Evolutionary conservation across 1,140 invertebrate genomes (phyloP), one percentile per base, ranked within the genome.

Genomic region (Ptiloglossa arizonensis): DNA sequence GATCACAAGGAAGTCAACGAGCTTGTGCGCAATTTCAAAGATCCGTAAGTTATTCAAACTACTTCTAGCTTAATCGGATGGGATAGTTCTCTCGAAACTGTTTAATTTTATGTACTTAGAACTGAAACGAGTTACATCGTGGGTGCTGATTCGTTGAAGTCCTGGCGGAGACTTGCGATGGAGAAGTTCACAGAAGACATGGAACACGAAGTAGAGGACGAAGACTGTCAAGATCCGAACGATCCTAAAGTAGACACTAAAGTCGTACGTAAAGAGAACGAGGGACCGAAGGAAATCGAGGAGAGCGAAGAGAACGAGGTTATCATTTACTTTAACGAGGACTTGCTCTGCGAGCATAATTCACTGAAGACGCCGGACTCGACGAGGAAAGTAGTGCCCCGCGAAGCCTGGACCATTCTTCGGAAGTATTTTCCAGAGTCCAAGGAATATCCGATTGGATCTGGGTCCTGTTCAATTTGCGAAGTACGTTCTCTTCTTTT

Each of bases 381-480:
- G 0, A 86, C 85, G 64, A 88, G 93, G 48, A 93, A 92, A 82
- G 81, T 94, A 41, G 91, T 95, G 5, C 91, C 93, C 5, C 73
- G 87, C 4, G 90, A 92, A 85, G 93, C 93, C 1, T 95, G 94
- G 94, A 77, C 81, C 17, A 93, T 93, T 71, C 81, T 95, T 17
- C 88, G 89, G 75, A 92, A 92, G 77, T 94, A 95, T 89, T 95
- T 95, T 88, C 94, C 94, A 6, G 87, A 91, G 32, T 91, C 93
- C 54, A 91, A 91, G 29, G 92, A 93, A 75, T 94, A 94, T 82
- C 44, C 83, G 0, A 46, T 84, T 17, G 78, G 80, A 38, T 85
- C 90, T 24, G 27, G 79, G 13, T 77, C 91, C 1, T 95, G 94
- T 87, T 74, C 84, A 52, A 83, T 91, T 46, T 95, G 94, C 74